phyloP scores from a whole-genome alignment of 2,113 vertebrate genomes.

The Pipra filicauda region DNA sequence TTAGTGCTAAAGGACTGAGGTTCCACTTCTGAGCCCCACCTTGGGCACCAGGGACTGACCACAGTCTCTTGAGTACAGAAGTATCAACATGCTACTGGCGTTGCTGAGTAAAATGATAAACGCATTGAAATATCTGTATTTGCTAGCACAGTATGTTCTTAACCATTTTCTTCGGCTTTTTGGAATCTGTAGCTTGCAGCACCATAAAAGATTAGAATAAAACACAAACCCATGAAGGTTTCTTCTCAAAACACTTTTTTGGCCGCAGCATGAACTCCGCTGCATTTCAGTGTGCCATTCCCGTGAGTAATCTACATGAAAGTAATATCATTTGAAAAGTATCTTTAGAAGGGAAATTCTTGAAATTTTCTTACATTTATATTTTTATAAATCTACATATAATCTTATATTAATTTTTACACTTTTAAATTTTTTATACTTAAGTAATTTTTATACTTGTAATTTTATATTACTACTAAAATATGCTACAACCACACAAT shows the following conservation, averaged over 20 bases:
- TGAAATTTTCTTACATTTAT: conserved; percentile 8
- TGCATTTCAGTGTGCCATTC: not conserved
- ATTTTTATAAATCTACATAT: not conserved
- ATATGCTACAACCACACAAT: conserved; percentile 45
- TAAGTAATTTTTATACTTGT: not conserved
- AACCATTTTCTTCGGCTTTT: conserved; percentile 47
- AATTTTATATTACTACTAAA: conserved; percentile 55
- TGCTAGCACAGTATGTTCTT: conserved; percentile 34
- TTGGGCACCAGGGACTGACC: conserved; percentile 23
- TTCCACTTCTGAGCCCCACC: not conserved
- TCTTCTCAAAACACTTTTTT: conserved; percentile 51
- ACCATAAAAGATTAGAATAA: conserved; percentile 13
- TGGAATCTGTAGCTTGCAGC: conserved; percentile 21
- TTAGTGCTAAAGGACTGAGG: conserved; percentile 41
- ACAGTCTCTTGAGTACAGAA: conserved; percentile 18
- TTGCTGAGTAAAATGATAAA: conserved; percentile 44
- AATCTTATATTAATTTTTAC: not conserved
- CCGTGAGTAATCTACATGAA: conserved; percentile 40
- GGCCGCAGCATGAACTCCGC: conserved; percentile 22
- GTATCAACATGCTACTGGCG: conserved; percentile 24
- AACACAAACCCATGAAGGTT: not conserved
- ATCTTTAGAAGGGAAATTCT: conserved; percentile 21
- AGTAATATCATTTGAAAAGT: not conserved
- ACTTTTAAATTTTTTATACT: not conserved
- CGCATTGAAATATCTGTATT: conserved; percentile 41